Conservation (phyloP, 2,113 vertebrate genomes). For the Gnathonemus longibarbis region DNA sequence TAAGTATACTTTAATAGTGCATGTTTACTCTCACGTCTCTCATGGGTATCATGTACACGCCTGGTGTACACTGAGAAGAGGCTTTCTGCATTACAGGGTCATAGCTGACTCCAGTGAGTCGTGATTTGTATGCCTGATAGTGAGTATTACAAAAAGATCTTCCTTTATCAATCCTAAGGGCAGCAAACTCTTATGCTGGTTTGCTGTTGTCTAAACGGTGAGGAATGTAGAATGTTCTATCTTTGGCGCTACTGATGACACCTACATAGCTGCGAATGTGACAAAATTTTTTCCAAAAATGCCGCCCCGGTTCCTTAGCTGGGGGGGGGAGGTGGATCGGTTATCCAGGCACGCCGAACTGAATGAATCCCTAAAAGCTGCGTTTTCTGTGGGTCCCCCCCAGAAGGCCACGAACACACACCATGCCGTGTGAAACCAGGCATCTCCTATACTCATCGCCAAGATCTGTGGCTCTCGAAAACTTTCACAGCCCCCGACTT, state of each 20-base stretch:
- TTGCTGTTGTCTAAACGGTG: not conserved
- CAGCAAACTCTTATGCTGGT: not conserved
- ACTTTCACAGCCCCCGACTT: not conserved
- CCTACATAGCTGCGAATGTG: constrained; percentile 11
- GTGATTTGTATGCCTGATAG: not conserved
- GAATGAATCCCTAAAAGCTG: not conserved
- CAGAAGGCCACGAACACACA: not conserved
- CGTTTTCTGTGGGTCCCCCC: not conserved
- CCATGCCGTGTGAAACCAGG: not conserved
- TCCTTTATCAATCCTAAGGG: not conserved
- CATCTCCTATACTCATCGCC: not conserved
- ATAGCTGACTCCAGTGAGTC: not conserved
- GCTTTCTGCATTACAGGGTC: not conserved
- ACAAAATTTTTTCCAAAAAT: not conserved
- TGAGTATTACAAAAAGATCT: not conserved
- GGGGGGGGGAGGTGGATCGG: constrained; percentile 7
- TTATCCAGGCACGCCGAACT: not conserved
- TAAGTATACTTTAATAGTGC: constrained; percentile 6
- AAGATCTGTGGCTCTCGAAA: not conserved
- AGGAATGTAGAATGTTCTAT: not conserved
- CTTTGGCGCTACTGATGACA: not conserved
- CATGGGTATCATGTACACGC: not conserved
- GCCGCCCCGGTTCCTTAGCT: not conserved
- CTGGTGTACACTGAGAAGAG: not conserved
- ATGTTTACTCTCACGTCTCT: constrained; percentile 4